These are phyloP conservation scores for Drosophila aff. DNA, from an alignment of 1,140 invertebrate species.

Conservation along the genomic window DNA sequence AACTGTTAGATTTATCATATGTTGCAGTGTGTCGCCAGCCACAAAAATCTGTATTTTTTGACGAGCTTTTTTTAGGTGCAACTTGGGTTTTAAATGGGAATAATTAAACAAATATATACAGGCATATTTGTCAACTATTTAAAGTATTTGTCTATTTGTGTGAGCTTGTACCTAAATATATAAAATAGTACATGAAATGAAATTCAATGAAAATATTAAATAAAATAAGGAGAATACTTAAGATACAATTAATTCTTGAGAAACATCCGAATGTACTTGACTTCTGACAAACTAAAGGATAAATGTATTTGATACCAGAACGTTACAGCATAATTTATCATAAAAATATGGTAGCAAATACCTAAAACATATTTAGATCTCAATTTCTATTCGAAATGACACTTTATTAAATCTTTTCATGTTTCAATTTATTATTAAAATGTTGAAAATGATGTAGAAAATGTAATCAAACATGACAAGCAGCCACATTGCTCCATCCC, in stretches of 20 bases:
- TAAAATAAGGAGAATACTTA: not conserved
- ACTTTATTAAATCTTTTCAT: slow-evolving; percentile 10
- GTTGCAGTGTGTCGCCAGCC: not conserved
- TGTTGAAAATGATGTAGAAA: not conserved
- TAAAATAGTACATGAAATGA: no score
- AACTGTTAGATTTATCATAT: slow-evolving; percentile 35
- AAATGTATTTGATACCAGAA: no score
- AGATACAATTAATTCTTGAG: no score
- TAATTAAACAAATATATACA: not conserved
- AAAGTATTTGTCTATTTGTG: not conserved
- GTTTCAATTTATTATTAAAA: slow-evolving; percentile 11
- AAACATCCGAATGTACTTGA: not conserved
- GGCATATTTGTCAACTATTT: not conserved
- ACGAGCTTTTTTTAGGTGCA: not conserved
- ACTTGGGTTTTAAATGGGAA: slow-evolving; percentile 1
- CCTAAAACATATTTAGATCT: not conserved
- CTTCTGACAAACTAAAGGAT: not conserved
- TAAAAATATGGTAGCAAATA: not conserved
- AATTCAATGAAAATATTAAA: not conserved
- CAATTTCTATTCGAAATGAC: slow-evolving; percentile 4
- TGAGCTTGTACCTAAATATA: no score
- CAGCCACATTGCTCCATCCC: slow-evolving; percentile 20
- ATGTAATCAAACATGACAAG: slow-evolving; percentile 48
- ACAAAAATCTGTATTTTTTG: not conserved
- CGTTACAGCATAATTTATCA: not conserved